Conservation (phyloP, 2,888 invertebrate species). For the Drosophila mayaguana region DNA sequence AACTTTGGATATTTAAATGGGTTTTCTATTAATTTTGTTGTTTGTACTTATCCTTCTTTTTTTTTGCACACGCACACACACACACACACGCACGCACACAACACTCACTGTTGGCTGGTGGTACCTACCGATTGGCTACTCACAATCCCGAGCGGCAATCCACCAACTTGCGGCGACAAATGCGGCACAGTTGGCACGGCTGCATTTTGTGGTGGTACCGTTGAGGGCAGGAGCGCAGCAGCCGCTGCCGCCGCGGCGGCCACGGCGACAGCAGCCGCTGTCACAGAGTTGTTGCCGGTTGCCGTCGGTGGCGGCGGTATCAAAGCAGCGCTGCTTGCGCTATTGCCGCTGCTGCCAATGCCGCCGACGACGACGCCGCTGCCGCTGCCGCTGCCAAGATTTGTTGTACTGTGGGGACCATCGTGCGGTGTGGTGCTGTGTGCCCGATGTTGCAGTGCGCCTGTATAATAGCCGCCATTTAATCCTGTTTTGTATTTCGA, state of each 20-base stretch:
- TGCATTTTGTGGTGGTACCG: slow-evolving; percentile 50
- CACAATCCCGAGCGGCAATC: slow-evolving; percentile 86
- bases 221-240: slow-evolving; percentile 55
- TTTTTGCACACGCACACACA: slow-evolving; percentile 51
- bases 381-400: slow-evolving; percentile 65
- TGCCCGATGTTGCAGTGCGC: slow-evolving; percentile 92
- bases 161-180: slow-evolving; percentile 85
- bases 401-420: slow-evolving; percentile 84
- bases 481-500: slow-evolving; percentile 87
- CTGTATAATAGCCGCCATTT: slow-evolving; percentile 90
- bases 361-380: slow-evolving; percentile 8
- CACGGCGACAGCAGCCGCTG: slow-evolving; percentile 65
- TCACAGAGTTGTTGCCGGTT: slow-evolving; percentile 53
- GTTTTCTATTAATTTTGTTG: too few species aligned
- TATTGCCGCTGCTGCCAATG: slow-evolving; percentile 17
- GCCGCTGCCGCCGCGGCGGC: slow-evolving; percentile 65
- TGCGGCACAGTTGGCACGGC: slow-evolving; percentile 85
- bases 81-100: slow-evolving; percentile 58
- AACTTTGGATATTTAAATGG: slow-evolving; percentile 1
- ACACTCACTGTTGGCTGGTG: slow-evolving; percentile 37
- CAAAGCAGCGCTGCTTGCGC: slow-evolving; percentile 66
- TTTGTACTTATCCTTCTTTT: not conserved
- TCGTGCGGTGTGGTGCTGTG: slow-evolving; percentile 94
- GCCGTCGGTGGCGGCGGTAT: slow-evolving; percentile 75
- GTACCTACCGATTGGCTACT: slow-evolving; percentile 86